phyloP scores from a whole-genome alignment of 2,113 vertebrate genomes.

The Gobio gobio region DNA sequence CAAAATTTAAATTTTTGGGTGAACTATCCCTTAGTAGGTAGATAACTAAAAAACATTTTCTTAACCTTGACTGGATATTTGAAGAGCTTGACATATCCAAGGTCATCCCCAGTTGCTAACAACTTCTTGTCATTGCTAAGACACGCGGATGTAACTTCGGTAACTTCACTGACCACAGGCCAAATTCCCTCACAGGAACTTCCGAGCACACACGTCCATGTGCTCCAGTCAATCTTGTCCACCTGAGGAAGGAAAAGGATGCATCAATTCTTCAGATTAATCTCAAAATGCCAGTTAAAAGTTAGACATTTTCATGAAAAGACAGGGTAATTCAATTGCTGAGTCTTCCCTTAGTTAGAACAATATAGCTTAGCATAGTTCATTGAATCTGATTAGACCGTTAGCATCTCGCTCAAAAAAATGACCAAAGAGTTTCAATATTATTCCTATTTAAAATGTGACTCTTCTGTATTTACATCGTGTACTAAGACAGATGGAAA shows the following conservation, averaged over 20 bases:
- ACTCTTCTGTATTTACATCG: too few relatives aligned
- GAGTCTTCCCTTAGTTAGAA: background rate
- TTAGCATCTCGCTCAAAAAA: too few relatives aligned
- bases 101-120: constrained; percentile 94
- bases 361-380: background rate
- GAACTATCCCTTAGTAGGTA: background rate
- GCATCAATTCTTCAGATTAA: background rate
- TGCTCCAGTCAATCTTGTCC: constrained; percentile 94
- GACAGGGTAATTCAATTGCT: background rate
- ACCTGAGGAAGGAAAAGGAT: constrained; percentile 74
- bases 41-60: background rate
- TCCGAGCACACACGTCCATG: constrained; percentile 95
- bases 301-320: background rate
- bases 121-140: constrained; percentile 89
- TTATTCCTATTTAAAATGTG: too few relatives aligned
- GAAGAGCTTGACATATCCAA: constrained; percentile 97
- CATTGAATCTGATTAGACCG: too few relatives aligned
- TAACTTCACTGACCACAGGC: constrained; percentile 93
- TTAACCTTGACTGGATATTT: constrained; percentile 91
- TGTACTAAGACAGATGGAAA: too few relatives aligned
- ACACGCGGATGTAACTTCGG: constrained; percentile 89
- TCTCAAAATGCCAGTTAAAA: background rate
- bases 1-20: background rate
- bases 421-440: too few relatives aligned
- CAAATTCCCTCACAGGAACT: constrained; percentile 92